Percentiles rank a stretch among this genome's conserved stretches.
Evolutionary conservation across 2,113 vertebrate species (phyloP).

Genomic region (Argyrosomus japonicus): DNA sequence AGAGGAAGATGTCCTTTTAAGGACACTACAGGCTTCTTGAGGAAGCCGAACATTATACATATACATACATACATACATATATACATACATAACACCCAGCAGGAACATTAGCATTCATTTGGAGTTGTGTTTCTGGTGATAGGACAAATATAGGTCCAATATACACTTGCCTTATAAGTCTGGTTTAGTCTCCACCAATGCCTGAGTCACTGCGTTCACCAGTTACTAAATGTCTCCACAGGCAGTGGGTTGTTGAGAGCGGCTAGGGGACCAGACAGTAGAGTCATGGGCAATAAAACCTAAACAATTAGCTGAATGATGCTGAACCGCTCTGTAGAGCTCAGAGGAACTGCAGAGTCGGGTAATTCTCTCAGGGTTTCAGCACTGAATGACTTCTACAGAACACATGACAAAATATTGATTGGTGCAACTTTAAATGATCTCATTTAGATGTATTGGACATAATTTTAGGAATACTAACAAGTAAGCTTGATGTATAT

Average conservation of each 20-base stretch:
- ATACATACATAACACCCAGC: no score
- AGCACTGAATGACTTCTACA: not conserved
- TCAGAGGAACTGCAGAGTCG: not conserved
- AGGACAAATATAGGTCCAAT: no score
- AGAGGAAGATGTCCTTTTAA: not conserved
- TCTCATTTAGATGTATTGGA: no score
- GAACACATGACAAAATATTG: not conserved
- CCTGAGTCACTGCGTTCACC: not conserved
- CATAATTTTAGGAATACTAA: not conserved
- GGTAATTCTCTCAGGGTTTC: not conserved
- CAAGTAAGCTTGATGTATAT: not conserved
- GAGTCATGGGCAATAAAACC: not conserved
- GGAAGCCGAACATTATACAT: no score
- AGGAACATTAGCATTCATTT: no score
- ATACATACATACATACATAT: no score
- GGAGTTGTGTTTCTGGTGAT: no score
- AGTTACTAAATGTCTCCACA: no score
- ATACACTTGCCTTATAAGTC: no score
- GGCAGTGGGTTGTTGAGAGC: not conserved
- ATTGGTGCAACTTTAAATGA: no score
- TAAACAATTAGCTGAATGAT: not conserved
- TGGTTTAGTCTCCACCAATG: no score
- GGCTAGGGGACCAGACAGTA: no score
- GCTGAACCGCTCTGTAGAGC: not conserved
- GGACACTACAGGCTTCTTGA: not conserved